Conservation (phyloP, 1,140 invertebrate species). For the Rhopalosiphum maidis region DNA sequence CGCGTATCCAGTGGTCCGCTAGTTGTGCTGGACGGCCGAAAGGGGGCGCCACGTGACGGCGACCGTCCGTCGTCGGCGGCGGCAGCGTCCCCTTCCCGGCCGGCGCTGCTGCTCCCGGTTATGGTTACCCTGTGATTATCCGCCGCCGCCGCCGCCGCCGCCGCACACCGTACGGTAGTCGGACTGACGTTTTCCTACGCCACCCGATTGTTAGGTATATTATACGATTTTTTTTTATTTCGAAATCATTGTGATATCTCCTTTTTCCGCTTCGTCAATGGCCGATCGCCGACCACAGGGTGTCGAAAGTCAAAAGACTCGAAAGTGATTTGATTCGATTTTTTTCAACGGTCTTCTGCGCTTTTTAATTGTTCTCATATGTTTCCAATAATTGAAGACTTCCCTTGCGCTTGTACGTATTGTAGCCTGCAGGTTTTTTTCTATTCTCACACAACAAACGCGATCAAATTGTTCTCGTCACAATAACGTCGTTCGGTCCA, state of each 20-base stretch:
- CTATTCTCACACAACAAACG: too few relatives aligned
- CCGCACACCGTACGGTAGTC: constrained; percentile 48
- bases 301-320: background rate
- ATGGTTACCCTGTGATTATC: constrained; percentile 51
- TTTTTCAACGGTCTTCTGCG: background rate
- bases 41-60: background rate
- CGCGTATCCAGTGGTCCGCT: background rate
- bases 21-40: background rate
- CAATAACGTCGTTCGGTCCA: background rate
- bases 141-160: constrained; percentile 37
- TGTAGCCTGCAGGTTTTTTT: too few relatives aligned
- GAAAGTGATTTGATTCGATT: background rate
- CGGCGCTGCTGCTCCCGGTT: constrained; percentile 35
- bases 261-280: background rate
- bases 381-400: too few relatives aligned
- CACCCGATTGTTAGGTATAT: background rate
- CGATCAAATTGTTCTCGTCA: too few relatives aligned
- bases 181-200: background rate
- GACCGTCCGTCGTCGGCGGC: background rate
- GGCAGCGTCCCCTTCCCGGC: background rate
- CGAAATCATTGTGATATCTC: background rate
- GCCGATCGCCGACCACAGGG: background rate
- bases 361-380: background rate
- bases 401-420: too few relatives aligned
- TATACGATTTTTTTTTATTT: background rate